Evolutionary conservation across 1,140 invertebrate species (phyloP), one percentile per base, ranked within the genome.

Genomic region (Rhagoletis zephyria): DNA sequence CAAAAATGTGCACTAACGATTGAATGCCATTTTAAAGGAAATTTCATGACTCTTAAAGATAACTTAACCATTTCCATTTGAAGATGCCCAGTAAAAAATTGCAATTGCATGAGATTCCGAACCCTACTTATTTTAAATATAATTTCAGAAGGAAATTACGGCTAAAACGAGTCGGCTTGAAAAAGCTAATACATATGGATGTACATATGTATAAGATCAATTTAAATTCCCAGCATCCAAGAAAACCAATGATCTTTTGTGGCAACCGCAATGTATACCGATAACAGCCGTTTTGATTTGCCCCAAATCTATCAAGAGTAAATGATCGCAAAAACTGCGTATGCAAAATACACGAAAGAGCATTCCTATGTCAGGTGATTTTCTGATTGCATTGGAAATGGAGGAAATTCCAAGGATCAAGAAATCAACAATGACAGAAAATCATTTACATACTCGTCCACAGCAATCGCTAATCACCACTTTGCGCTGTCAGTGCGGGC

Each of bases 391-490:
- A 81, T 30, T 81, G 74, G 74, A 81, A 81, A 81, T 56, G n/a
- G n/a, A 51, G 45, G 56, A 56, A 81, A 81, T 81, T 81, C 48
- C n/a, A n/a, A 19, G 74, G 48, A 81, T 19, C 74, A 30, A 81
- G n/a, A 2, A 19, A 10, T 81, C 7, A 59, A 81, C 74, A 56
- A n/a, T 30, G 74, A 81, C 48, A 59, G 74, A 19, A 56, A 48
- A 74, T 12, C 45, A 81, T 81, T 81, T 81, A 81, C 74, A 81
- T 81, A 51, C 48, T 81, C 42, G 48, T 81, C n/a, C 48, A 81
- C 16, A 4, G 19, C 74, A 81, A 56, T n/a, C n/a, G 74, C 19
- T 81, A 48, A 81, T 81, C 56, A 48, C 74, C 74, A 81, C 74
- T 81, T 81, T 56, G 74, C n/a, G 74, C 74, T 30, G 45, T 56